phyloP scores from a whole-genome alignment of 2,797 vertebrate genomes.

The Buphagus erythrorhynchus region DNA sequence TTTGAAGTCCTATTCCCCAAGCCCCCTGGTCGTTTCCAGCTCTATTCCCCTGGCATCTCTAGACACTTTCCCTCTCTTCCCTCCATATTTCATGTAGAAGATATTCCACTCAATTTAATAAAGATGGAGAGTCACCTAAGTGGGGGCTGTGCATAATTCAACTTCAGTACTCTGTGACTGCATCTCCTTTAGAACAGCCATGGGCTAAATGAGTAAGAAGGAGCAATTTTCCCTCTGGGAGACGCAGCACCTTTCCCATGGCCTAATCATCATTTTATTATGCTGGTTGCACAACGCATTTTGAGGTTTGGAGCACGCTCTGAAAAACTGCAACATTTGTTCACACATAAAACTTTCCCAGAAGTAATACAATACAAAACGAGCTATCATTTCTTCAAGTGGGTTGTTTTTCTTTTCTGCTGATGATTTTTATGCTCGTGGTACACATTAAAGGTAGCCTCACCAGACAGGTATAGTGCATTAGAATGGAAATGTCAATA shows the following conservation, averaged over 20 bases:
- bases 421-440: constrained; percentile 5
- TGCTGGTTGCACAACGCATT: neutral
- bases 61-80: neutral
- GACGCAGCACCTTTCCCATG: neutral
- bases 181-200: neutral
- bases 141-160: neutral
- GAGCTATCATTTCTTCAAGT: constrained; percentile 4
- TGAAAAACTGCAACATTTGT: constrained; percentile 4
- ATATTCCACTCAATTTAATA: neutral
- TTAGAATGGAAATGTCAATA: constrained; percentile 51
- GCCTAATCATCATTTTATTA: neutral
- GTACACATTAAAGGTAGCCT: neutral
- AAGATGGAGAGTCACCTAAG: neutral
- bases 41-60: neutral
- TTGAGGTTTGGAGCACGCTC: neutral
- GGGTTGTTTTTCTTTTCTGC: neutral
- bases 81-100: neutral
- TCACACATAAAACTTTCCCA: constrained; percentile 3
- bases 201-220: neutral
- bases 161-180: neutral
- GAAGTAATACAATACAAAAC: constrained; percentile 13
- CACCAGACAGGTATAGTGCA: neutral
- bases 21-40: neutral
- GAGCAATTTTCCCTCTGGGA: neutral
- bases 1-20: neutral